Percentiles rank a stretch among this genome's conserved stretches.
Conservation (phyloP, 1,140 invertebrate species). For the Chelonus insularis region DNA sequence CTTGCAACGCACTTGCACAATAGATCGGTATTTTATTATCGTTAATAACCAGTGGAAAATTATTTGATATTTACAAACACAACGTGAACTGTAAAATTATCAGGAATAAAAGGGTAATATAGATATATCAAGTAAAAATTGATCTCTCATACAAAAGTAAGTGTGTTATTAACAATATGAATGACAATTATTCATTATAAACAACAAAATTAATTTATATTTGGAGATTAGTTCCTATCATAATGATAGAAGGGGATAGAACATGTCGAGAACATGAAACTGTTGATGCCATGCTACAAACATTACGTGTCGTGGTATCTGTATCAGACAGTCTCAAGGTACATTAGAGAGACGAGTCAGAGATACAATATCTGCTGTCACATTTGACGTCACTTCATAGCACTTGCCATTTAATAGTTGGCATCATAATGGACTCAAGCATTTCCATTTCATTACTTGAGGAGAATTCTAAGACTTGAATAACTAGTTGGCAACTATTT, state of each 20-base stretch:
- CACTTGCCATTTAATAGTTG: conserved; percentile 22
- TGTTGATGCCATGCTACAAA: no score
- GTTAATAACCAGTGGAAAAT: conserved; percentile 10
- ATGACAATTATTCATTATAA: no score
- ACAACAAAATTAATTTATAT: no score
- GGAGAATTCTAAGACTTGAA: background rate
- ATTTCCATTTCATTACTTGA: background rate
- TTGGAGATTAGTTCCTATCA: no score
- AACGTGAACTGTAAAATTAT: no score
- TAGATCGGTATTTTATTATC: conserved; percentile 19
- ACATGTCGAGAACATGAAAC: no score
- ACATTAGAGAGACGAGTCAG: conserved; percentile 13
- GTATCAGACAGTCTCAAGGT: conserved; percentile 38
- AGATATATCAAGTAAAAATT: no score
- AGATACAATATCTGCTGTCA: conserved; percentile 48
- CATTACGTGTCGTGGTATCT: conserved; percentile 26
- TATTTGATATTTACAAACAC: conserved; percentile 10
- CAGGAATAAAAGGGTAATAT: no score
- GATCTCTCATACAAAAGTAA: no score
- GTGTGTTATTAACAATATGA: no score
- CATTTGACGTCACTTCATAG: conserved; percentile 40
- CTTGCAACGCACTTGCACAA: background rate
- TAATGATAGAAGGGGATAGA: no score
- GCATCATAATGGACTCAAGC: conserved; percentile 6
- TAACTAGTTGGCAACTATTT: conserved; percentile 9